Evolutionary conservation across 2,113 vertebrate genomes (phyloP), one percentile per base, ranked within the genome.

Genomic region (Montifringilla adamsi): DNA sequence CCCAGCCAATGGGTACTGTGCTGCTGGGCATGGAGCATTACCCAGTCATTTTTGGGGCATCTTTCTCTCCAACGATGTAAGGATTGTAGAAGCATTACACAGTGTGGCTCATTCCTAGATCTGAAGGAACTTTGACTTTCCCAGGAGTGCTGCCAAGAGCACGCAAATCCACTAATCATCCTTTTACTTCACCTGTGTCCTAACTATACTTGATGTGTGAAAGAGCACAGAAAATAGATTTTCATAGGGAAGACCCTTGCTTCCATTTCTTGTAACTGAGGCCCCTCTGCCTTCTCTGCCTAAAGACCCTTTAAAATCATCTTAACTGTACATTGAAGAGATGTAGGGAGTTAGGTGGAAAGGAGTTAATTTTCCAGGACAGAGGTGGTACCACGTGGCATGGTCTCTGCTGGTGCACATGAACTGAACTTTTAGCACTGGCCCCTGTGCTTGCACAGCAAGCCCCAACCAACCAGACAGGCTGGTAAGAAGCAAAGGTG

Each of bases 41-140:
- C 18, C 31, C 28, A 13, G 8, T 5, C 18, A 3, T 4, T 6
- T 0, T 13, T 5, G 7, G 11, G 26, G 4, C 13, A 37, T 37
- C 35, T 27, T 9, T 66, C 23, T 43, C 37, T 69, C 21, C 64
- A 26, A 30, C 1, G 2, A 7, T 9, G 4, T 33, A 13, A 35
- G 19, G 21, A 10, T 15, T 0, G 1, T 11, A 15, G 47, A 67
- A 47, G 9, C 0, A 6, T 37, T 39, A 35, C 26, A 44, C 39
- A 35, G 2, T 24, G 22, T 5, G 7, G 31, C 1, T 1, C 22
- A 21, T 66, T 35, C 21, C 30, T 50, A 15, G 21, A 49, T 23
- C 5, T 1, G 2, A 72, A 50, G 15, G 19, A 46, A 37, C 6
- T 47, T 41, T 26, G 18, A 17, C 12, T 49, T 84, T 15, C 19